A percentile compares a stretch with the other conserved stretches of the same genome.
These are phyloP conservation scores for Bradypodion ventrale DNA, from an alignment of 2,797 vertebrate genomes.

Conservation along the genomic window DNA sequence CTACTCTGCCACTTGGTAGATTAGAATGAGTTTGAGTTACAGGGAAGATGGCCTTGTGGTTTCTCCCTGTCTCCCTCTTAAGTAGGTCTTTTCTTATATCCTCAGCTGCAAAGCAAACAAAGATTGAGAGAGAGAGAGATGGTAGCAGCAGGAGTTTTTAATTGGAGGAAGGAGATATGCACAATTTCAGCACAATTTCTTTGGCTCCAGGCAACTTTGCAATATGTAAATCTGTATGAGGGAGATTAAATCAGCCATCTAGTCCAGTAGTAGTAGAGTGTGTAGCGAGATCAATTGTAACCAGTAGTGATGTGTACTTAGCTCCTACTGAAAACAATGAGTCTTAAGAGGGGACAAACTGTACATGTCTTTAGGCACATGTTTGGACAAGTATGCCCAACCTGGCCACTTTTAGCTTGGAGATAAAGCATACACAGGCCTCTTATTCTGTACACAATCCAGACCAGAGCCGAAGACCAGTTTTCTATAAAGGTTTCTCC, in stretches of 20 bases:
- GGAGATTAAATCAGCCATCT: neutral
- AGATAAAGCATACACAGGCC: neutral
- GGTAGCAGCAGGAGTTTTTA: conserved; percentile 36
- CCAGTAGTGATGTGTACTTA: neutral
- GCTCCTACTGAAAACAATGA: neutral
- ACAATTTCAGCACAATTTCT: neutral
- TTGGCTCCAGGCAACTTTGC: conserved; percentile 18
- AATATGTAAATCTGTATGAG: neutral
- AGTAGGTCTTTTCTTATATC: conserved; percentile 12
- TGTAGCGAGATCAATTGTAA: neutral
- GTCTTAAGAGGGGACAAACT: neutral
- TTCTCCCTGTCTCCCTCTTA: conserved; percentile 55
- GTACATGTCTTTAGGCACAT: neutral
- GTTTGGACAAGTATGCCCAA: neutral
- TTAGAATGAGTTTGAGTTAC: conserved; percentile 50
- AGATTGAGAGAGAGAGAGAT: conserved; percentile 21
- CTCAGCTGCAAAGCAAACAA: conserved; percentile 24
- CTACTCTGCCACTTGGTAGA: conserved; percentile 62
- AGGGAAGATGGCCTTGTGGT: conserved; percentile 53
- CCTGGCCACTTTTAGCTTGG: neutral
- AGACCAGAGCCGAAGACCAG: neutral
- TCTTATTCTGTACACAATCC: neutral
- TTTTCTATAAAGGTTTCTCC: neutral
- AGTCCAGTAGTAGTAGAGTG: neutral
- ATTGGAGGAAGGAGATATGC: conserved; percentile 1